A percentile compares a stretch with the other conserved stretches of the same genome.
phyloP scores from a whole-genome alignment of 2,797 vertebrate species.

The Chaenodraco wilsoni region DNA sequence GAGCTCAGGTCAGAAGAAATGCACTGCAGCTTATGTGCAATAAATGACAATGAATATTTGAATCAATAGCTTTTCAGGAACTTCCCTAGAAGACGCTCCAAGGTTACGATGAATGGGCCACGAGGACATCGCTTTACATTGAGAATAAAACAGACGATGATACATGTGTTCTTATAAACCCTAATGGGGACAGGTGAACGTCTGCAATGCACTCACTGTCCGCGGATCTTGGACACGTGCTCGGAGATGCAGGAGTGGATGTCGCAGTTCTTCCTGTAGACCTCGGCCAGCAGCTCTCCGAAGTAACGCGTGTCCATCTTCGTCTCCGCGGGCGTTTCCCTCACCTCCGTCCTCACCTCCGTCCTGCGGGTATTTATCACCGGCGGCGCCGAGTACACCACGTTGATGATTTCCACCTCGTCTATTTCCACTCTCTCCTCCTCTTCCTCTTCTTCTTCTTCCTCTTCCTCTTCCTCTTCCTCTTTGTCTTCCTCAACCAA shows the following conservation, averaged over 20 bases:
- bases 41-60: no score
- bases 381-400: slow-evolving; percentile 50
- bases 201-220: slow-evolving; percentile 80
- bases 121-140: neutral
- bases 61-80: no score
- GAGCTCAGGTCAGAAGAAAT: no score
- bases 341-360: slow-evolving; percentile 44
- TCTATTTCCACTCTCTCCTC: slow-evolving; percentile 59
- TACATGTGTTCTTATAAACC: neutral
- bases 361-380: slow-evolving; percentile 12
- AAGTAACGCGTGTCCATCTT: slow-evolving; percentile 94
- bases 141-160: neutral
- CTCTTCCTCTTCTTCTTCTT: slow-evolving; percentile 5
- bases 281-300: slow-evolving; percentile 93
- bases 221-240: slow-evolving; percentile 91
- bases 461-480: neutral
- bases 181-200: neutral
- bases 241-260: slow-evolving; percentile 90
- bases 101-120: neutral
- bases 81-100: no score
- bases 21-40: no score
- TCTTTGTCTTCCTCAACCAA: neutral
- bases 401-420: slow-evolving; percentile 67
- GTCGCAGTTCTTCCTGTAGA: slow-evolving; percentile 92
- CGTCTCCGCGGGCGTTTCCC: slow-evolving; percentile 37